These are phyloP conservation scores for Drosophila sordidapex DNA, from an alignment of 2,888 invertebrate species.

Conservation along the genomic window DNA sequence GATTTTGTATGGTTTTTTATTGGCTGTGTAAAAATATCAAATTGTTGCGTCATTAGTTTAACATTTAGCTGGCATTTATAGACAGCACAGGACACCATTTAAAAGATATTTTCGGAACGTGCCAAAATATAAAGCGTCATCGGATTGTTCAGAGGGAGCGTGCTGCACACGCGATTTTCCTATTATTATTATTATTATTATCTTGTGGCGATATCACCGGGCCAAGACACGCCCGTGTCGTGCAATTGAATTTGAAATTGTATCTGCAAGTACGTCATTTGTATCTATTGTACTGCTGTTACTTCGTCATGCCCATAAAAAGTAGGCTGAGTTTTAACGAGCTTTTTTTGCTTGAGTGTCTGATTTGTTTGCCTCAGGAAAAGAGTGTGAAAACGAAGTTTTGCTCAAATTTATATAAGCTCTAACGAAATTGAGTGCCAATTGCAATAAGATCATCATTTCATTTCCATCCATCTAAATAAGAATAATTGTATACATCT, in stretches of 20 bases:
- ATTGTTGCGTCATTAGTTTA: slow-evolving; percentile 65
- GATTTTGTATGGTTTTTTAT: slow-evolving; percentile 18
- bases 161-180: slow-evolving; percentile 43
- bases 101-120: slow-evolving; percentile 44
- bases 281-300: slow-evolving; percentile 5
- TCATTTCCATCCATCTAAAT: neutral
- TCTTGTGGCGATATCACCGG: slow-evolving; percentile 45
- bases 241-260: slow-evolving; percentile 38
- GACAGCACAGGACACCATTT: slow-evolving; percentile 23
- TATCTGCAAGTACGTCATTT: slow-evolving; percentile 28
- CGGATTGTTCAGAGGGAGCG: neutral
- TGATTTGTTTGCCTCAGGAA: neutral
- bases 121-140: slow-evolving; percentile 21
- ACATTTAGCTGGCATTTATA: slow-evolving; percentile 50
- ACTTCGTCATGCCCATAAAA: slow-evolving; percentile 10
- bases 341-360: neutral
- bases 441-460: neutral
- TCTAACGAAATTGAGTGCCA: neutral
- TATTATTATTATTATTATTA: slow-evolving; percentile 51
- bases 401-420: neutral
- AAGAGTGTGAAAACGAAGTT: neutral
- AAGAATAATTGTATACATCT: neutral
- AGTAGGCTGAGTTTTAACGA: slow-evolving; percentile 16
- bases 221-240: slow-evolving; percentile 8
- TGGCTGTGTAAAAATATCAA: slow-evolving; percentile 59